phyloP scores from a whole-genome alignment of 2,113 vertebrate genomes.

The Rhynchopsitta pachyrhyncha region DNA sequence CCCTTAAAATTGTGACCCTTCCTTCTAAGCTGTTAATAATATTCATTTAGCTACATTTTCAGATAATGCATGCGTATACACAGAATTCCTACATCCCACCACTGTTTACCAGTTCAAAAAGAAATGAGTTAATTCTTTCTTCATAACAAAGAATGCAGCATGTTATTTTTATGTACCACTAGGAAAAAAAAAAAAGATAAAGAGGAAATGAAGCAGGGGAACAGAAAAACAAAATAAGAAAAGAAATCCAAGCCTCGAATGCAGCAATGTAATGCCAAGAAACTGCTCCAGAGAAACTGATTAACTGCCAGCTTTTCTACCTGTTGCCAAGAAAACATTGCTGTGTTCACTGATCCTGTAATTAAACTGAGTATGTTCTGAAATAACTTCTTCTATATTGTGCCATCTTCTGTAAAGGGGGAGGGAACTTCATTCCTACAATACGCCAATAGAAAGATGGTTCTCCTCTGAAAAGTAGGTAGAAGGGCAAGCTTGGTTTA shows the following conservation, averaged over 20 bases:
- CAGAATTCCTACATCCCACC: neutral
- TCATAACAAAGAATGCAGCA: neutral
- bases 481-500: slow-evolving; percentile 27
- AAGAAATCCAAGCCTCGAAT: slow-evolving; percentile 23
- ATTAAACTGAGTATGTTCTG: slow-evolving; percentile 41
- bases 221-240: slow-evolving; percentile 37
- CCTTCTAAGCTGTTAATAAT: neutral
- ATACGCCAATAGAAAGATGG: neutral
- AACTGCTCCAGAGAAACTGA: slow-evolving; percentile 36
- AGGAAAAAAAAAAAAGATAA: slow-evolving; percentile 8
- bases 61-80: neutral
- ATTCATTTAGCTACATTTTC: neutral
- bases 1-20: neutral
- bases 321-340: slow-evolving; percentile 58
- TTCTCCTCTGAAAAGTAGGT: neutral
- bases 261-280: neutral
- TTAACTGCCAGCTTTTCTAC: slow-evolving; percentile 49
- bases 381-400: slow-evolving; percentile 9
- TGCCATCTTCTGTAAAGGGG: slow-evolving; percentile 10
- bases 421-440: neutral
- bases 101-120: neutral
- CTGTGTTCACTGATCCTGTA: slow-evolving; percentile 60
- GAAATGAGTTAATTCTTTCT: neutral
- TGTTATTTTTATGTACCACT: slow-evolving; percentile 15
- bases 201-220: slow-evolving; percentile 10